Base-by-base conservation (phyloP, 2,888 invertebrate genomes). In the Hanleya hanleyi region DNA sequence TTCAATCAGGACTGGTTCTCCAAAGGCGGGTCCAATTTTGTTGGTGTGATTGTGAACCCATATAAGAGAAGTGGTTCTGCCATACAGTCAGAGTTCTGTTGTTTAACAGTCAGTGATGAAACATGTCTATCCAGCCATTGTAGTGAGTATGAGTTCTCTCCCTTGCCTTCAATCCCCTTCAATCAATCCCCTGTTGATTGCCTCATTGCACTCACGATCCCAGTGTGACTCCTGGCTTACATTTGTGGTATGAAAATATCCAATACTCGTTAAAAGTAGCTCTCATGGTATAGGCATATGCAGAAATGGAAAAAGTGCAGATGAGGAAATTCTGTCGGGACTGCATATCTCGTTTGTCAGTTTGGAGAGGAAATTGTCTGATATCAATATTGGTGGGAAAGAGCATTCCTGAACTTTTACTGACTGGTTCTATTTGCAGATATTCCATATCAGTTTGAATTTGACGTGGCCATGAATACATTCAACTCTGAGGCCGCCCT, bases 31-130 rank as follows among this genome's bases (percentile, higher is more conserved):
- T 90, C 91, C 76, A 94, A 94, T 35, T 93, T 93, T 89, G 91
- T 94, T 9, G 94, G 93, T 22, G 87, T 94, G 81, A 93, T 94
- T 85, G 92, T 94, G 49, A 93, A 93, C 75, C 94, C 94, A 72
- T 94, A 93, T 88, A 93, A 93, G 91, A 76, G 78, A 32, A 67
- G 74, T 57, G 85, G 79, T 57, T 51, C 67, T 1, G 65, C 80
- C 18, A 33, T 81, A 36, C 70, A 77, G 67, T 87, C 88, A 32
- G 84, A 86, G 69, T 75, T 87, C 29, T 78, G 79, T 61, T 87
- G 87, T 75, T 81, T 88, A 0, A 88, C 86, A 37, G 82, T 86
- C 32, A 82, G 84, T 67, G 77, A 83, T 26, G 82, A 82, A 32
- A 71, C 77, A 7, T 75, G 79, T 61, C 74, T 77, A 18, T 70